Percentiles rank a stretch among this genome's conserved stretches.
These are phyloP conservation scores for Poecile atricapillus DNA, from an alignment of 2,113 vertebrate species.

Conservation along the genomic window DNA sequence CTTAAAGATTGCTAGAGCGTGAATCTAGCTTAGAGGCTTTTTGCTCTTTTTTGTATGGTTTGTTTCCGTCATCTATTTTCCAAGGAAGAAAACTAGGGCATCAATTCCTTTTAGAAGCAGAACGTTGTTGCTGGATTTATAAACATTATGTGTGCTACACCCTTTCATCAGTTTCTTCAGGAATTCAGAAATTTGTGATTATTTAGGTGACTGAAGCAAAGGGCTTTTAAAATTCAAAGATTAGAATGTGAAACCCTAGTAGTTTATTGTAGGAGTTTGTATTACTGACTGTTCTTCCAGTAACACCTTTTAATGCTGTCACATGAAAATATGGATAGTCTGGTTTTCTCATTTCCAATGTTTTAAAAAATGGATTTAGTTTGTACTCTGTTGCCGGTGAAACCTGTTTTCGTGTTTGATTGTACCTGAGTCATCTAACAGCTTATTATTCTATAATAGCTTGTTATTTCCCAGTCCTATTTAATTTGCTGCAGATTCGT, in stretches of 20 bases:
- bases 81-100: not conserved
- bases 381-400: not conserved
- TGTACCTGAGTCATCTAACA: not conserved
- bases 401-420: not conserved
- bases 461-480: not conserved
- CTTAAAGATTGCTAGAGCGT: not conserved
- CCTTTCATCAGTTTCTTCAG: not conserved
- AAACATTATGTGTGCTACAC: not conserved
- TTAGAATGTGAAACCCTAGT: not conserved
- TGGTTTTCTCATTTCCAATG: not conserved
- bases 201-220: not conserved
- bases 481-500: not conserved
- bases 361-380: not conserved
- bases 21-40: not conserved
- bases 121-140: not conserved
- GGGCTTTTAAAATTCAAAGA: not conserved
- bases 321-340: not conserved
- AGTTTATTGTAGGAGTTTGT: not conserved
- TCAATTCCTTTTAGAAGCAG: not conserved
- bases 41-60: not conserved
- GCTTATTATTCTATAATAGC: too few species aligned
- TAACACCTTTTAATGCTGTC: not conserved
- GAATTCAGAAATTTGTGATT: not conserved
- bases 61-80: not conserved
- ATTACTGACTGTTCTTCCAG: not conserved